Evolutionary conservation across 1,140 invertebrate genomes (phyloP), one percentile per base, ranked within the genome.

Genomic region (Homarus americanus): DNA sequence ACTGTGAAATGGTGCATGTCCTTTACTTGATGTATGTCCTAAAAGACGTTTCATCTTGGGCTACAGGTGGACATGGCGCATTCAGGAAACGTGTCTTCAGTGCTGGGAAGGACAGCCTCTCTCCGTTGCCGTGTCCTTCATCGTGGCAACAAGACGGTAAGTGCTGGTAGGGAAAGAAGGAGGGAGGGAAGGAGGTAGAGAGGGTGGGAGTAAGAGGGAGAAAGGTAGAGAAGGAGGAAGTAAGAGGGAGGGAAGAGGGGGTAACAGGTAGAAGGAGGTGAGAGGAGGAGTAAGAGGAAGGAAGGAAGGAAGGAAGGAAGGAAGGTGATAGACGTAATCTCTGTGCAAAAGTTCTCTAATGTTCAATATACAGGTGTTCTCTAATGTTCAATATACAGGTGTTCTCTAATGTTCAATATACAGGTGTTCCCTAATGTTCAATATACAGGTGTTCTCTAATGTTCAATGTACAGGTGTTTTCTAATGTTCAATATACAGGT

Each of bases 51-150:
- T 72, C 24, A n/a, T 24, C 24, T 72, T 34, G 32, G 5, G 28
- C 73, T n/a, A 0, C 75, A 78, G 75, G 75, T 78, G 36, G 75
- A 78, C 28, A n/a, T n/a, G 75, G 15, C 36, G 0, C 75, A 78
- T 41, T 78, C 75, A 0, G 75, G 75, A 9, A 78, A 78, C 40
- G 75, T 78, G 75, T 78, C 75, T 38, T 78, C 75, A 12, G 38
- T 78, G 75, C 40, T 78, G 75, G 75, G 75, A 24, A 20, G 75
- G 75, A 38, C 17, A 2, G 75, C 75, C n/a, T 78, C 75, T n/a
- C 75, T 78, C 9, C 40, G 75, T 24, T 78, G 75, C 44, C 40
- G 75, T 2, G 75, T 78, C 38, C n/a, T 78, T 34, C 15, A 78
- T 38, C 7, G 75, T 2, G 75, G 75, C 12, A 78, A 78, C 75